Percentiles rank a stretch among this genome's conserved stretches.
These are phyloP conservation scores for Xestia c-nigrum DNA, from an alignment of 2,888 invertebrate genomes.

Conservation along the genomic window DNA sequence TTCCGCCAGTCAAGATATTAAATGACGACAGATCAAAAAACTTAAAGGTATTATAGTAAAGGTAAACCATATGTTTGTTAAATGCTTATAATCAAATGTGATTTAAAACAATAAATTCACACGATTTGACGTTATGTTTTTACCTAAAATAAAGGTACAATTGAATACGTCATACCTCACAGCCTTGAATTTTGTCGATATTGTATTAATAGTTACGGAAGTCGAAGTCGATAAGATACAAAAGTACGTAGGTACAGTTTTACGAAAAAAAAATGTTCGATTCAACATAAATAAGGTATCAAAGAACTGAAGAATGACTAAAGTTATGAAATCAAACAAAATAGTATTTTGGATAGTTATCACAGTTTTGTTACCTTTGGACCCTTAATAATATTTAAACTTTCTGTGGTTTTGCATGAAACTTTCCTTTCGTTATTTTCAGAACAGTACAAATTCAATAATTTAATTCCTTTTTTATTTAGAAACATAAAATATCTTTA, in stretches of 20 bases:
- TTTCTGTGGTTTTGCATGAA: constrained; percentile 4
- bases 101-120: not conserved
- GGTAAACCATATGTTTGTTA: not conserved
- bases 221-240: constrained; percentile 8
- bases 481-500: not conserved
- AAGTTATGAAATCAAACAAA: constrained; percentile 29
- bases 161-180: constrained; percentile 6
- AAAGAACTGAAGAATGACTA: constrained; percentile 32
- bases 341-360: constrained; percentile 65
- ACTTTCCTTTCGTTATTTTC: not conserved
- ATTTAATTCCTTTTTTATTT: constrained; percentile 20
- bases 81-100: constrained; percentile 22
- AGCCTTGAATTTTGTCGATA: constrained; percentile 34
- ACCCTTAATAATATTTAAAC: constrained; percentile 45
- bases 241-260: not conserved
- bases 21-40: not conserved
- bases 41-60: not conserved
- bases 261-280: not conserved
- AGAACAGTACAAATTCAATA: not conserved
- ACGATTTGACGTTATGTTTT: not conserved
- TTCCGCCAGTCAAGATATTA: not conserved
- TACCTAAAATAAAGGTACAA: not conserved
- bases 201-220: constrained; percentile 1
- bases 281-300: not conserved
- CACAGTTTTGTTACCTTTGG: constrained; percentile 71